phyloP scores from a whole-genome alignment of 2,888 invertebrate genomes.

The Hetaerina titia region DNA sequence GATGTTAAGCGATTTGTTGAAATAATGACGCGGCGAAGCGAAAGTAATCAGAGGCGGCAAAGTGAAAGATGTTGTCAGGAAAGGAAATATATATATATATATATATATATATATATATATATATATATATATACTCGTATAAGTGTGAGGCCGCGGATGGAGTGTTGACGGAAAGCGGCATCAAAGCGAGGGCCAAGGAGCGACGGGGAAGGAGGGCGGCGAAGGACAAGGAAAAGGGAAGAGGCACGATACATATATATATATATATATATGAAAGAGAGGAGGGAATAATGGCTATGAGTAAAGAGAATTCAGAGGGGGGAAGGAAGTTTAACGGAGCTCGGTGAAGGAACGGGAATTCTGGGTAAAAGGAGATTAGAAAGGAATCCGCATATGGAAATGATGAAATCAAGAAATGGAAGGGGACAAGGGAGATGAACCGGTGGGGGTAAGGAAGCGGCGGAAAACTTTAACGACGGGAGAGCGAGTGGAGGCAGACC shows the following conservation, averaged over 20 bases:
- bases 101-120: not conserved
- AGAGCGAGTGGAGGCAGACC: not conserved
- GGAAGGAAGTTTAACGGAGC: too few species aligned
- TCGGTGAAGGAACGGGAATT: not conserved
- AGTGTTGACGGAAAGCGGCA: not conserved
- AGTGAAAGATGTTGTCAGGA: not conserved
- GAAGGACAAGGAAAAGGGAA: not conserved
- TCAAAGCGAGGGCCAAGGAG: not conserved
- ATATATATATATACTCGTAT: not conserved
- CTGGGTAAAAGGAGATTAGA: not conserved
- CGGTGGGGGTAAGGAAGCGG: not conserved
- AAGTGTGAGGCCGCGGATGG: too few species aligned
- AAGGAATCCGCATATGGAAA: not conserved
- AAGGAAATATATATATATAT: not conserved
- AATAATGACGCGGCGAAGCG: slow-evolving; percentile 26
- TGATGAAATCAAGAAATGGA: not conserved
- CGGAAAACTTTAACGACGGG: not conserved
- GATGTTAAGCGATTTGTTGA: slow-evolving; percentile 53
- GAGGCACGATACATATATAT: slow-evolving; percentile 1
- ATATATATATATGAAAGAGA: too few species aligned
- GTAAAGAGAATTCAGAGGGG: not conserved
- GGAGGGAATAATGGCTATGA: not conserved
- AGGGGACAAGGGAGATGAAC: not conserved
- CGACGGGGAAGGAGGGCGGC: not conserved
- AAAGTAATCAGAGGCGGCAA: not conserved